Evolutionary conservation across 2,797 vertebrate genomes (phyloP), one percentile per base, ranked within the genome.

Genomic region (Crax fasciolata): DNA sequence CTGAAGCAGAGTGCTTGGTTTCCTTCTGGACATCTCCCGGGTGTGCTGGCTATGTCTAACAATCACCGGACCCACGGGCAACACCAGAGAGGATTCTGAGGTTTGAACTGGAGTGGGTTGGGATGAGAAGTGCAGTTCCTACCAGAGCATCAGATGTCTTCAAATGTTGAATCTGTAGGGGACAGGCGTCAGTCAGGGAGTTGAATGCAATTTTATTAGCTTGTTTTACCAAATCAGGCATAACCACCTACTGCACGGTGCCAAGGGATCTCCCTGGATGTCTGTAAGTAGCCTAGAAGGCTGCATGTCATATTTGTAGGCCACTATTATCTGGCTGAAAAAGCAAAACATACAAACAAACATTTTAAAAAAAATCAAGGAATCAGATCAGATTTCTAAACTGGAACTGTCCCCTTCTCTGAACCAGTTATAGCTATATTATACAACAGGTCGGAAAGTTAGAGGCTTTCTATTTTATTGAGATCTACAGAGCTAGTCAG

Each of bases 201-300:
- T 43, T 2, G 13, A 84, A 35, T 12, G 15, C 74, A 74, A 94
- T 91, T 74, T 71, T 41, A 87, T 91, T 85, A 87, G 7, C 63
- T 61, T 52, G 13, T 61, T 93, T 74, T 67, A 91, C 75, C 79
- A 52, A 67, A 92, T 89, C 84, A 84, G 68, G 74, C 72, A 52
- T 10, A 87, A 70, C 57, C 84, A 91, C 87, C 55, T 55, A 82
- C 67, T 68, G 30, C 52, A n/a, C 15, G 24, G 65, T 61, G 68
- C 62, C 78, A 66, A 90, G 78, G 21, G 4, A 82, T 43, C 81
- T 77, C 84, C 35, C 19, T 13, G 57, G 87, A 79, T 6, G 0
- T 87, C 90, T 76, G n/a, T 16, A 54, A 87, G 46, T 10, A 65
- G 57, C 32, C 67, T 52, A 72, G 88, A 87, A 23, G 10, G 49